Evolutionary conservation across 2,113 vertebrate genomes (phyloP), one percentile per base, ranked within the genome.

Genomic region (Cavia aperea): DNA sequence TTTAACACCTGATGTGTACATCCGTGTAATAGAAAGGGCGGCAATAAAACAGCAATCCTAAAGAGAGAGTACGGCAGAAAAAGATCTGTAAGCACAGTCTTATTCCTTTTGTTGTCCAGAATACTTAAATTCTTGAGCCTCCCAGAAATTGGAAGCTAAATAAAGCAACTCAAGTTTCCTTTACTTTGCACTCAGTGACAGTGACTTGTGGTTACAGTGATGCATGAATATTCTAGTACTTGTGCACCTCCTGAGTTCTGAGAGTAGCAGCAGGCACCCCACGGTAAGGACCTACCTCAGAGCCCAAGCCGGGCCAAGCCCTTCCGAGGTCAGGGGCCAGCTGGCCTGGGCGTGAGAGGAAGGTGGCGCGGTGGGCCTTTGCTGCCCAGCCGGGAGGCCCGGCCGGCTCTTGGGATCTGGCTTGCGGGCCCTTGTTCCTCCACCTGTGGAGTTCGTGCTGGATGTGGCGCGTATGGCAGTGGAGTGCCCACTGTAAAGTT

Each of bases 11-110:
- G 97, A 97, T 98, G 97, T 98, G 98, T 98, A 98, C 98, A 98
- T 97, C 97, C 97, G 36, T 99, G 98, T 99, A 98, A 98, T 98
- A 97, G 98, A 98, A 98, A 98, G 98, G 98, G 98, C 98, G 97
- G 98, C 98, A 98, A 99, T 99, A 98, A 99, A 99, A 97, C 96
- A 98, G 98, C 98, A 92, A 96, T 98, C 98, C 98, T 97, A 96
- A 98, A 98, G 98, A 97, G 97, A 97, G 98, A 98, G 95, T 92
- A 98, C 97, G 98, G 98, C 98, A 98, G 98, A 98, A 98, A 96
- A 97, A 98, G 51, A 96, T 97, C 97, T 98, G 97, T 97, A 97
- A 98, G 98, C 86, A 97, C 97, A 98, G 98, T 97, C 97, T 96
- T 97, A 95, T 97, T 97, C 97, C 96, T 97, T 92, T 63, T 97